A percentile compares a stretch with the other conserved stretches of the same genome.
Evolutionary conservation across 1,140 invertebrate species (phyloP).

Genomic region (Zaprionus nigranus): DNA sequence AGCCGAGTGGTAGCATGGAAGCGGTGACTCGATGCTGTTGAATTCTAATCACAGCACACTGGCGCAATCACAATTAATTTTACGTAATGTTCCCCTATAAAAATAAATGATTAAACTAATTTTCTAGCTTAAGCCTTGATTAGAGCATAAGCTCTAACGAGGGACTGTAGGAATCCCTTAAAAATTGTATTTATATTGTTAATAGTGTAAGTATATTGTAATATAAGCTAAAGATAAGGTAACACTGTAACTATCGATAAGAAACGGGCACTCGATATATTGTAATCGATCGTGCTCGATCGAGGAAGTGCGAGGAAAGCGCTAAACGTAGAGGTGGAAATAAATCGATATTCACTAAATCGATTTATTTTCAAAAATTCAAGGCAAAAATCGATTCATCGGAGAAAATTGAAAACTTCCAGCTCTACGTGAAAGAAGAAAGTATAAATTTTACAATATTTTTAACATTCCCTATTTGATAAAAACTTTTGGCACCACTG

Average conservation of each 20-base stretch:
- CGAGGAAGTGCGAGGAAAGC: no score
- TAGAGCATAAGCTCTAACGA: not conserved
- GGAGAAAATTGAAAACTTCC: no score
- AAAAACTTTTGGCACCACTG: constrained; percentile 40
- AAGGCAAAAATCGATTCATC: no score
- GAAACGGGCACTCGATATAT: no score
- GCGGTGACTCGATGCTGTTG: constrained; percentile 3
- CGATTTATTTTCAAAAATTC: no score
- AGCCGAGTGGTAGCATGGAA: not conserved
- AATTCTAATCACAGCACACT: constrained; percentile 19
- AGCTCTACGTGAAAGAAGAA: no score
- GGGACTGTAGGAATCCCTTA: not conserved
- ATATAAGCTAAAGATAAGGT: no score
- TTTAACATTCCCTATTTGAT: not conserved
- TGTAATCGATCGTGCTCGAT: no score
- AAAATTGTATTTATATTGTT: not conserved
- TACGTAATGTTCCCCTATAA: not conserved
- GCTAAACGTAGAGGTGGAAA: no score
- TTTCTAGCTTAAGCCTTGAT: not conserved
- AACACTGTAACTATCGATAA: no score
- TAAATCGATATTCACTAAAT: no score
- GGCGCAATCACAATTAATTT: not conserved
- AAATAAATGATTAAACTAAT: not conserved
- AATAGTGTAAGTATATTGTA: no score
- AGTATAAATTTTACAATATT: not conserved